A percentile compares a stretch with the other conserved stretches of the same genome.
These are phyloP conservation scores for Trichopria drosophilae DNA, from an alignment of 2,888 invertebrate species.

Conservation along the genomic window DNA sequence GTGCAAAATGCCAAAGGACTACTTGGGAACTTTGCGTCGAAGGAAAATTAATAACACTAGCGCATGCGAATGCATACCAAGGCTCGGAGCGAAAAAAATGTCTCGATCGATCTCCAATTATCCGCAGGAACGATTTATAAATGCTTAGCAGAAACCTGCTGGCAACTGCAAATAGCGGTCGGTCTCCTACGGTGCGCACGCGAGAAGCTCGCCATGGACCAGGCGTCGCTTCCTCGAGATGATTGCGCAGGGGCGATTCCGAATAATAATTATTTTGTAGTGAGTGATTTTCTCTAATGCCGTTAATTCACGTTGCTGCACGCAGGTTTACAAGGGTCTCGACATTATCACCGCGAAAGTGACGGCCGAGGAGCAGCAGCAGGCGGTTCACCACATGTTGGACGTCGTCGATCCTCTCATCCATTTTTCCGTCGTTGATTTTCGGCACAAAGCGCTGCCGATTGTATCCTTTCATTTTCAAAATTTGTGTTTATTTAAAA, in stretches of 20 bases:
- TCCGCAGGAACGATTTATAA: conserved; percentile 14
- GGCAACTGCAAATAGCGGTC: conserved; percentile 5
- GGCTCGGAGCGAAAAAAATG: no score
- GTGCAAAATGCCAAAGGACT: no score
- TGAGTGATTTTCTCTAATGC: conserved; percentile 18
- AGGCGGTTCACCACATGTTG: conserved; percentile 84
- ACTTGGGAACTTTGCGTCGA: no score
- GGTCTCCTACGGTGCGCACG: background rate
- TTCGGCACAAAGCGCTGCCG: conserved; percentile 76
- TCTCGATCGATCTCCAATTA: no score
- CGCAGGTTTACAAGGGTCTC: conserved; percentile 88
- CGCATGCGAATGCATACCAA: no score
- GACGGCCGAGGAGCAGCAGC: conserved; percentile 72
- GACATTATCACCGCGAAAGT: conserved; percentile 95
- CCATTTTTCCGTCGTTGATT: conserved; percentile 82
- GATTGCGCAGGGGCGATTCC: background rate
- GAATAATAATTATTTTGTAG: no score
- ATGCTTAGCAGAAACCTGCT: conserved; percentile 11
- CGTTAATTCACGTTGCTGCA: conserved; percentile 6
- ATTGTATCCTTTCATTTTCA: conserved; percentile 73
- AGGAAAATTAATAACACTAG: no score
- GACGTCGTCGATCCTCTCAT: conserved; percentile 81
- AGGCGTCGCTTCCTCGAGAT: background rate
- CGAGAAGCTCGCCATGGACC: background rate
- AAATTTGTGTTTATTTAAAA: no score